phyloP scores from a whole-genome alignment of 2,888 invertebrate genomes.

The Serrognathus titanus region DNA sequence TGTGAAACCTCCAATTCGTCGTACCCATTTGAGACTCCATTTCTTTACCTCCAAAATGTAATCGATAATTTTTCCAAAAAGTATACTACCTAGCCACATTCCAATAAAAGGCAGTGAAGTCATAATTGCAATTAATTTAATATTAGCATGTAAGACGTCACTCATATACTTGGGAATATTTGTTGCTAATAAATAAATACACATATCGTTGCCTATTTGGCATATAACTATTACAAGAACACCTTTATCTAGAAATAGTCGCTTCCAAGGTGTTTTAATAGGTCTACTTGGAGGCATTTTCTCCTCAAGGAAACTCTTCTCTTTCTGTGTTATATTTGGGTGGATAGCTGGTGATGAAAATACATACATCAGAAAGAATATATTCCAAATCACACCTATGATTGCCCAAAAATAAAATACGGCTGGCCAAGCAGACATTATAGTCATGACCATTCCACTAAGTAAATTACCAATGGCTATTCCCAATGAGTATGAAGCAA shows the following conservation, averaged over 20 bases:
- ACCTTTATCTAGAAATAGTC: conserved; percentile 54
- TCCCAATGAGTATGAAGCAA: conserved; percentile 58
- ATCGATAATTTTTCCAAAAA: conserved; percentile 53
- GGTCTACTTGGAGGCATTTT: too few relatives aligned
- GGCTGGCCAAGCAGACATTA: conserved; percentile 53
- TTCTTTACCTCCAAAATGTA: conserved; percentile 3
- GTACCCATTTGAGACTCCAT: conserved; percentile 5
- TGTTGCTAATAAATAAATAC: conserved; percentile 68
- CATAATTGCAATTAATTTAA: conserved; percentile 60
- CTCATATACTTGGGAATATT: conserved; percentile 69
- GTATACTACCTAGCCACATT: conserved; percentile 64
- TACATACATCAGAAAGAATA: conserved; percentile 35
- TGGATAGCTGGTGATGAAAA: conserved; percentile 54
- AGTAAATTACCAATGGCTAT: conserved; percentile 59
- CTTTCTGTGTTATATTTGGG: conserved; percentile 23
- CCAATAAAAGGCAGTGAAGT: conserved; percentile 63
- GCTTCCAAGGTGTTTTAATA: conserved; percentile 11
- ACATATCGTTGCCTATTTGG: conserved; percentile 70
- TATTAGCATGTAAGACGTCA: conserved; percentile 63
- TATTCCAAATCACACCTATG: conserved; percentile 13
- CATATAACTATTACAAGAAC: conserved; percentile 73
- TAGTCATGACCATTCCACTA: conserved; percentile 42
- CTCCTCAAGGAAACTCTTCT: conserved; percentile 6
- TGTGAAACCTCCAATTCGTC: not conserved
- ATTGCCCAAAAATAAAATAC: conserved; percentile 7